Evolutionary conservation across 2,888 invertebrate genomes (phyloP), one percentile per base, ranked within the genome.

Genomic region (Choristoneura rosaceana): DNA sequence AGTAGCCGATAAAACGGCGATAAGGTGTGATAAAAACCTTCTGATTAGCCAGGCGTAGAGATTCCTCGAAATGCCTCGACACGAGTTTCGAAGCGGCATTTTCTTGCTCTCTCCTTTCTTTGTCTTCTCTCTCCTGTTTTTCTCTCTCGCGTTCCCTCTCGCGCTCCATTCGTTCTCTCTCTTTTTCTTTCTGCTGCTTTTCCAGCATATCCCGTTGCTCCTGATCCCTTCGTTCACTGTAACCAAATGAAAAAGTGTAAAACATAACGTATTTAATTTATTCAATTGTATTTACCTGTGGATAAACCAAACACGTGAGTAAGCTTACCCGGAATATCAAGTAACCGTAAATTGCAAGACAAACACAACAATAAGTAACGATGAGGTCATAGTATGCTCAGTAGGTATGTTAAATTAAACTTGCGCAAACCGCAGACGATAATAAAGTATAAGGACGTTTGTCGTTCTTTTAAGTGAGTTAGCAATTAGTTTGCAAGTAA

Each of bases 1-100:
- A 63, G 33, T 50, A 52, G 33, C 68, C 25, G 68, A 64, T 64
- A 73, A 60, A 63, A 59, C 34, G 45, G n/a, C 65, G 59, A 64
- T 69, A 64, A 69, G 52, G 50, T 67, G 61, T 61, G 73, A 73
- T 74, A 84, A 73, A 74, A 80, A 97, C 97, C 96, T 97, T 97
- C 92, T 97, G 96, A 85, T 96, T 96, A 60, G 96, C 97, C 76
- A 96, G 94, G 86, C 97, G 95, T 75, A 98, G 95, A 77, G 98
- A 98, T 94, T 98, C 98, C 85, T 97, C 97, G 90, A 98, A 98
- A 93, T 98, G 98, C 90, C 98, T 97, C 82, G 97, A 96, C 74
- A 98, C 97, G 76, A 97, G 96, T 87, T 96, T 95, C 80, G 98
- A 96, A 70, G 98, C 97, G 70, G 97, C 97, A 86, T 96, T 95